Evolutionary conservation across 2,888 invertebrate species (phyloP).

Genomic region (Eupithecia exiguata): DNA sequence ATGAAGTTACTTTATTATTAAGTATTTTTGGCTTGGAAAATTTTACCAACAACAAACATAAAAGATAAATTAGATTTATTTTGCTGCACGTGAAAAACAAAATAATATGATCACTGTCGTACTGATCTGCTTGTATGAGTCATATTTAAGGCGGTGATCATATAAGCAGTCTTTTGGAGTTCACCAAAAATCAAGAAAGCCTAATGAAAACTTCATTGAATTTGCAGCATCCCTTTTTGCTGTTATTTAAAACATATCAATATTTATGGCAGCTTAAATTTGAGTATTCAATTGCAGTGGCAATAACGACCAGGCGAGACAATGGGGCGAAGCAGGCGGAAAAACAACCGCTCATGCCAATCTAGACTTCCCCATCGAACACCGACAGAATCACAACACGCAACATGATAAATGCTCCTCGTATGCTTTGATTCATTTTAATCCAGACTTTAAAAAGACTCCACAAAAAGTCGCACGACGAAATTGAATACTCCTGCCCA

Average conservation of each 20-base stretch:
- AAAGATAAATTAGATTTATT: background rate
- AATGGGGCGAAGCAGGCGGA: conserved; percentile 51
- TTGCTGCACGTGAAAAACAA: background rate
- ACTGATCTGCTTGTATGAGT: background rate
- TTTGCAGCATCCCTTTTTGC: conserved; percentile 1
- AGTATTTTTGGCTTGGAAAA: background rate
- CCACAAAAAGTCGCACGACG: conserved; percentile 56
- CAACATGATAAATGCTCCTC: conserved; percentile 72
- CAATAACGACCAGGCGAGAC: conserved; percentile 55
- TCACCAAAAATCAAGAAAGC: background rate
- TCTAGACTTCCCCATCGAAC: conserved; percentile 45
- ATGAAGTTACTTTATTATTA: conserved; percentile 24
- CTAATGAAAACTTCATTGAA: conserved; percentile 5
- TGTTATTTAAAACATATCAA: conserved; percentile 18
- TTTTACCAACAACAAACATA: background rate
- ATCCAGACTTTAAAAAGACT: conserved; percentile 51
- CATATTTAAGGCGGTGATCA: background rate
- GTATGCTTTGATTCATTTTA: conserved; percentile 69
- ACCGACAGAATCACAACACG: conserved; percentile 56
- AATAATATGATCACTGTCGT: background rate
- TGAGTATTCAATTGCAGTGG: conserved; percentile 51
- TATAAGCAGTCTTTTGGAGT: background rate
- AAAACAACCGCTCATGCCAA: conserved; percentile 40
- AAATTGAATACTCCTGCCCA: conserved; percentile 55
- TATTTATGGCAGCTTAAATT: conserved; percentile 19